Conservation (phyloP, 1,140 invertebrate genomes). For the Asobara japonica region DNA sequence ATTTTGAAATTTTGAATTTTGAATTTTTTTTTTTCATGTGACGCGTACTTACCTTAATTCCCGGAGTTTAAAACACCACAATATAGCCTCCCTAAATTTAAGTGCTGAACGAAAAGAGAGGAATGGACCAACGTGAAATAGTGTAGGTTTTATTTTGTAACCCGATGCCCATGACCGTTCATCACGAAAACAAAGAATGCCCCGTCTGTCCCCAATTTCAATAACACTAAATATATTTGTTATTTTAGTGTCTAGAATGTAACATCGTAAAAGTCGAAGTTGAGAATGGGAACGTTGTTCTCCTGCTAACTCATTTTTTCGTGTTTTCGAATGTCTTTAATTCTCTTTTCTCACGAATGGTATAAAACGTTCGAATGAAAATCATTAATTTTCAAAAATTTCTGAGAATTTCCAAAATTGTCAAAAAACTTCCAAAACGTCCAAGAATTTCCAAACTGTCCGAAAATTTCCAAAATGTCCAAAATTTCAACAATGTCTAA, state of each 20-base stretch:
- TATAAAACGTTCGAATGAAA: not conserved
- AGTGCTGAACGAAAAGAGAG: constrained; percentile 29
- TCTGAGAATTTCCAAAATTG: too few species aligned
- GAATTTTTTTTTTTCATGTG: too few species aligned
- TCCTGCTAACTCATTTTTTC: not conserved
- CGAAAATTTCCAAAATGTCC: too few species aligned
- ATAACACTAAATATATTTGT: not conserved
- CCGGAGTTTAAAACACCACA: too few species aligned
- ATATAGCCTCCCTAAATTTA: not conserved
- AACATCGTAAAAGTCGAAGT: constrained; percentile 6
- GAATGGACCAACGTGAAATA: constrained; percentile 27
- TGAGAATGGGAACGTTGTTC: not conserved
- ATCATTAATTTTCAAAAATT: not conserved
- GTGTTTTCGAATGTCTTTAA: not conserved
- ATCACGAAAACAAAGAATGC: constrained; percentile 13
- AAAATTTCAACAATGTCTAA: too few species aligned
- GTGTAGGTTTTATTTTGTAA: not conserved
- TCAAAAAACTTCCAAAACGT: too few species aligned
- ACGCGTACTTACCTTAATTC: too few species aligned
- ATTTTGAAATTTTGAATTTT: too few species aligned
- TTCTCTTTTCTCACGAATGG: not conserved
- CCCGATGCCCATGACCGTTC: constrained; percentile 44
- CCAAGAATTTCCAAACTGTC: too few species aligned
- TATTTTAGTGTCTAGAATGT: constrained; percentile 9
- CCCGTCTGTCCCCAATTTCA: not conserved